Evolutionary conservation across 92 coral and sea anemone genomes (phyloP), one percentile per base, ranked within the genome.

Genomic region (Parazoanthus swiftii): DNA sequence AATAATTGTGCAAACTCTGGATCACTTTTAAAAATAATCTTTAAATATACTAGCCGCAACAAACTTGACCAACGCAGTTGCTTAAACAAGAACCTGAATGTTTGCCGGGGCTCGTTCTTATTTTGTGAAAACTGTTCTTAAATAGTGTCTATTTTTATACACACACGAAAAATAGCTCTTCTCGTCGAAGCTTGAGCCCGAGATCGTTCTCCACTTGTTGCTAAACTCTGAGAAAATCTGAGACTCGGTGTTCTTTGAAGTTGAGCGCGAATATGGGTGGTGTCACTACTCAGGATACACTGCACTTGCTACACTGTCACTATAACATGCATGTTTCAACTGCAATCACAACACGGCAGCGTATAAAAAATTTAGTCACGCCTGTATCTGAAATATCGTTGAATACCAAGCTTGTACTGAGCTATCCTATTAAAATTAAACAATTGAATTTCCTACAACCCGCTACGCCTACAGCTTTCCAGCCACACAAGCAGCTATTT

Each of bases 311-410:
- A 84, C 44, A 26, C 33, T 29, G 33, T 29, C 33, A 63, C 15
- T 59, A 65, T 44, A 43, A 65, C 74, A 23, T 68, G 75, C 54
- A 23, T 68, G 75, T 74, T 65, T 71, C 37, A 71, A 68, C 63
- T 14, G 39, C 21, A 67, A 82, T 43, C 76, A 70, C 87, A 48
- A 43, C 68, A 33, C 74, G 44, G 42, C 65, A 83, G 54, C n/a
- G 42, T 84, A 84, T 71, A 43, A 68, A 84, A 84, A 29, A 84
- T 70, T 84, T 84, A 84, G 87, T 84, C 87, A 84, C 87, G 79
- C 79, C 68, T 44, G 58, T 56, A 81, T 33, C 63, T 46, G 36
- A 81, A 58, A 59, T 23, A 81, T 43, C 39, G 65, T 84, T 84
- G 72, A 35, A 71, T 42, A 80, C 35, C 46, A 35, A 29, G 23